Evolutionary conservation across 2,888 invertebrate species (phyloP).

Genomic region (Apotomis capreana): DNA sequence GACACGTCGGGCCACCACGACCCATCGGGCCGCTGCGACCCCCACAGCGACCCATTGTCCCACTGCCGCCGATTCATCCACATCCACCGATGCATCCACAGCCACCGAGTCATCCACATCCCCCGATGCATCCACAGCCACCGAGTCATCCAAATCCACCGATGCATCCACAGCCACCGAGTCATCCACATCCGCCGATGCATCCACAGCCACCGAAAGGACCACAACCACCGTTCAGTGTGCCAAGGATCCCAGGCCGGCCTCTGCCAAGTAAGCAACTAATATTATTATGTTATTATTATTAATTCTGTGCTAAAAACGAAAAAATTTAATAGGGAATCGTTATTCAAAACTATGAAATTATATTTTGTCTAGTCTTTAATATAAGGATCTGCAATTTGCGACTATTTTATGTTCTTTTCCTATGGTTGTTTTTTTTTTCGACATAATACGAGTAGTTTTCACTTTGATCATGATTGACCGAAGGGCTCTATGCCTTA

Average conservation of each 20-base stretch:
- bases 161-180: background rate
- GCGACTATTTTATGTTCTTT: too few species aligned
- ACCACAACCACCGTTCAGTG: background rate
- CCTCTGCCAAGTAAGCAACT: conserved; percentile 32
- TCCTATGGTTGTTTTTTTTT: too few species aligned
- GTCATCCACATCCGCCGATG: background rate
- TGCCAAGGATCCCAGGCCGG: conserved; percentile 25
- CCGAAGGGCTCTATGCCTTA: too few species aligned
- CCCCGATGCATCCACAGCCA: background rate
- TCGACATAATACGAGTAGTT: too few species aligned
- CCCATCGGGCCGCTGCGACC: background rate
- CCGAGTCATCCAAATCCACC: too few species aligned
- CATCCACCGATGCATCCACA: background rate
- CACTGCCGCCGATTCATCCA: background rate
- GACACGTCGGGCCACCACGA: background rate
- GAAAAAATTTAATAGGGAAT: too few species aligned
- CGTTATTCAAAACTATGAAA: too few species aligned
- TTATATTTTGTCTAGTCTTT: too few species aligned
- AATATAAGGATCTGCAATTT: too few species aligned
- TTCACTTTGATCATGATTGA: too few species aligned
- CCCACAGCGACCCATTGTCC: background rate
- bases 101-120: background rate
- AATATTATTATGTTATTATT: background rate
- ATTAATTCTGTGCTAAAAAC: too few species aligned
- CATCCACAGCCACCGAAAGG: background rate